phyloP scores from a whole-genome alignment of 2,113 vertebrate species.

The Oryzias celebensis region DNA sequence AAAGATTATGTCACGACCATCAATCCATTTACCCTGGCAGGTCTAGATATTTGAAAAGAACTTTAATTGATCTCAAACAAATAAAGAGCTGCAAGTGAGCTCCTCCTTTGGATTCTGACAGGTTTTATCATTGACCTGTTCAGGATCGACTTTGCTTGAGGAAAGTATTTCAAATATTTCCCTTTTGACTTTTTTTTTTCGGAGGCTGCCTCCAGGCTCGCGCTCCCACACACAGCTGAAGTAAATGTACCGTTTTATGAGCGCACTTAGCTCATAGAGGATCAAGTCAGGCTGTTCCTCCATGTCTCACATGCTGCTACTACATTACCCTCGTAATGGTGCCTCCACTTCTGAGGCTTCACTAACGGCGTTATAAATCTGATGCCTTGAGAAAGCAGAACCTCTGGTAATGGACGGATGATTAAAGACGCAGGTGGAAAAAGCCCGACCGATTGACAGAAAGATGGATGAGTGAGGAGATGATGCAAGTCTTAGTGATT shows the following conservation, averaged over 20 bases:
- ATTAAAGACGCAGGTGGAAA: conserved; percentile 20
- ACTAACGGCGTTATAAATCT: conserved; percentile 23
- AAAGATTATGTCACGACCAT: too few relatives aligned
- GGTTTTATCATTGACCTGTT: background rate
- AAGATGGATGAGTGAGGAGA: conserved; percentile 25
- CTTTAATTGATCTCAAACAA: too few relatives aligned
- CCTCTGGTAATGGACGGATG: conserved; percentile 18
- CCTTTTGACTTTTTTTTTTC: background rate
- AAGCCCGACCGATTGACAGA: conserved; percentile 22
- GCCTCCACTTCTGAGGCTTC: conserved; percentile 23
- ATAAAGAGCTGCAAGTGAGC: background rate
- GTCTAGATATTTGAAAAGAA: too few relatives aligned
- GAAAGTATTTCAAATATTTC: background rate
- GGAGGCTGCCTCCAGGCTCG: conserved; percentile 15
- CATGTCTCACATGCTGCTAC: conserved; percentile 15
- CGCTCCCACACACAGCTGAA: conserved; percentile 7
- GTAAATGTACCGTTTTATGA: conserved; percentile 34
- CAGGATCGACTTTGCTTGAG: background rate
- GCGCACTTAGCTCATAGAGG: conserved; percentile 10
- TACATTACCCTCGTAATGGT: conserved; percentile 50
- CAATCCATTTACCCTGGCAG: too few relatives aligned
- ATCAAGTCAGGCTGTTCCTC: conserved; percentile 17
- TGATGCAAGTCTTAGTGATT: conserved; percentile 15
- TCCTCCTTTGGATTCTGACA: conserved; percentile 2
- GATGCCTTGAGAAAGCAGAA: conserved; percentile 22